Conservation (phyloP, 1,140 invertebrate genomes). For the Apis dorsata region DNA sequence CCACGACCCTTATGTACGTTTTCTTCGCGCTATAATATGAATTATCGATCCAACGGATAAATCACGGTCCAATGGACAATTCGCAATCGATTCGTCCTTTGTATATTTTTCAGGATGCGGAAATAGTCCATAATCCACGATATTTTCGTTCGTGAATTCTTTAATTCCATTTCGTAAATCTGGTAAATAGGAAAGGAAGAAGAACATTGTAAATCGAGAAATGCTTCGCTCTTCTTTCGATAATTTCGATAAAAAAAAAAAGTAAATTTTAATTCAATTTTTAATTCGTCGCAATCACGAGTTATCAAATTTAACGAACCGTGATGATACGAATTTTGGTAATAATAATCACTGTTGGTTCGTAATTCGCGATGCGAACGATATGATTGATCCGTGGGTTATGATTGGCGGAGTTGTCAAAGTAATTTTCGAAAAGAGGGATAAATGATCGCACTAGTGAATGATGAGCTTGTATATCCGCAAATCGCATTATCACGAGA, state of each 20-base stretch:
- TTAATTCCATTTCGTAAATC: constrained; percentile 6
- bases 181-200: not conserved
- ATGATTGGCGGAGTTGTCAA: no score
- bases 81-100: constrained; percentile 25
- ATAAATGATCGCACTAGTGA: no score
- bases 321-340: no score
- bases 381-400: no score
- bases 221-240: not conserved
- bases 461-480: no score
- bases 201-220: not conserved
- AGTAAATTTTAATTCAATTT: not conserved
- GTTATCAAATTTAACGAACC: no score
- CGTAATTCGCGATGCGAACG: no score
- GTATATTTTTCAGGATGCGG: constrained; percentile 29
- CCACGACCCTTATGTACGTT: constrained; percentile 46
- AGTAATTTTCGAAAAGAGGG: no score
- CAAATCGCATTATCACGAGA: not conserved
- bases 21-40: constrained; percentile 57
- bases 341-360: no score
- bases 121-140: constrained; percentile 27
- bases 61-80: constrained; percentile 54
- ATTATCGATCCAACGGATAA: constrained; percentile 61
- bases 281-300: no score
- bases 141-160: constrained; percentile 11
- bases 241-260: no score